Evolutionary conservation across 2,797 vertebrate species (phyloP), one percentile per base, ranked within the genome.

Genomic region (Smutsia gigantea): DNA sequence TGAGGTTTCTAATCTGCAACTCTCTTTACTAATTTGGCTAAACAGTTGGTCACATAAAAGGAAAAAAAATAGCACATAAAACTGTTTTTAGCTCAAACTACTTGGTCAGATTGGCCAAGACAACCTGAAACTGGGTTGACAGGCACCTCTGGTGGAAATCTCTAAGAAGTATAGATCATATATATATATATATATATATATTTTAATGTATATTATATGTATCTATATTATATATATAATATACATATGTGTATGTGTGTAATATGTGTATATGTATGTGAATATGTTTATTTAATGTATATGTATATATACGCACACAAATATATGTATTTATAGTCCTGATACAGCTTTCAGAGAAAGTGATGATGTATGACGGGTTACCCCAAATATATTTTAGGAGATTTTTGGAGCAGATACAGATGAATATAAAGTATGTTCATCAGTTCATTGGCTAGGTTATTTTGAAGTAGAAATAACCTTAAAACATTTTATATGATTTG

Each of bases 11-110:
- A 79, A 75, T 89, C 77, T 89, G 29, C 7, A 57, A 23, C 5
- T 51, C 15, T 68, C 64, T 96, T 91, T 94, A 66, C 42, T 96
- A 59, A 95, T 94, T 93, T 93, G 92, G 14, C 61, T 91, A 87
- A 95, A 64, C n/a, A 90, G 17, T 75, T 74, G 79, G 59, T 51
- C 95, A 81, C 9, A 84, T 77, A 69, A 64, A 53, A 93, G 49
- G 49, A 75, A 85, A 95, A 81, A 82, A 91, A 59, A 66, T 55
- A 29, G 9, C 77, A 86, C 42, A 74, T 21, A 31, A 4, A 97
- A 74, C 87, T 90, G 4, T 66, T 78, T 90, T 87, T 88, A 75
- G 46, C 87, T 68, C 82, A 93, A 93, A 92, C 71, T 93, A 89
- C 82, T 97, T 93, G 34, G 31, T 88, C 46, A 88, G 53, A 59